A percentile compares a stretch with the other conserved stretches of the same genome.
phyloP scores from a whole-genome alignment of 2,797 vertebrate species.

The Champsocephalus gunnari region DNA sequence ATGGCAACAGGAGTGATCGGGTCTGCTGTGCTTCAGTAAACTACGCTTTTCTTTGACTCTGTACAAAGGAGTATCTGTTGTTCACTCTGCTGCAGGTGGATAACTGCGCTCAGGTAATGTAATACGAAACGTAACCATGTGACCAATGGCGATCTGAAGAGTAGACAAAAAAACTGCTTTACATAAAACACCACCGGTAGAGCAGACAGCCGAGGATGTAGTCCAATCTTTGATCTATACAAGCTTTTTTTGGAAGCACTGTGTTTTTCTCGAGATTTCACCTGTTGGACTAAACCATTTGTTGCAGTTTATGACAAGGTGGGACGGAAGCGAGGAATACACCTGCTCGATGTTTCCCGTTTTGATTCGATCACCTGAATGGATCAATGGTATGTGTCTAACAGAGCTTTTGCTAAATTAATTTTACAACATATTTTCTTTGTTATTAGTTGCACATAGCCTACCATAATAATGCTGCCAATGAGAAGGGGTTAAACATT shows the following conservation, averaged over 20 bases:
- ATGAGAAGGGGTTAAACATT: background rate
- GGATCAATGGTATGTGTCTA: slow-evolving; percentile 41
- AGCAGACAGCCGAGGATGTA: slow-evolving; percentile 21
- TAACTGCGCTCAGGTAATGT: slow-evolving; percentile 84
- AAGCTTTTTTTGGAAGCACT: no score
- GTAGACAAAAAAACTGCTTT: slow-evolving; percentile 66
- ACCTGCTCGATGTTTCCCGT: slow-evolving; percentile 57
- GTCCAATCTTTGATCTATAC: background rate
- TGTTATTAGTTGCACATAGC: background rate
- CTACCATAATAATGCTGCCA: background rate
- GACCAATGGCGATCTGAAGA: slow-evolving; percentile 76
- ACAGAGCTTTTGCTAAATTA: background rate
- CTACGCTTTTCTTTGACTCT: slow-evolving; percentile 48
- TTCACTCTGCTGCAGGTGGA: slow-evolving; percentile 74
- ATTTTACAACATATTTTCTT: background rate
- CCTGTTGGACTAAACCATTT: slow-evolving; percentile 13
- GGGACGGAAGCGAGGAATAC: slow-evolving; percentile 77
- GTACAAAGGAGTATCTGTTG: slow-evolving; percentile 83
- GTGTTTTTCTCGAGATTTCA: background rate
- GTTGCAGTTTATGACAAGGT: slow-evolving; percentile 70
- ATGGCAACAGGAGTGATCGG: slow-evolving; percentile 21
- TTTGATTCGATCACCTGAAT: slow-evolving; percentile 49
- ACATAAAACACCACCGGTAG: slow-evolving; percentile 56
- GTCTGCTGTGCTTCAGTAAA: slow-evolving; percentile 51
- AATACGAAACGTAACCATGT: slow-evolving; percentile 84